Evolutionary conservation across 2,888 invertebrate genomes (phyloP).

Genomic region (Periphyllus acericola): DNA sequence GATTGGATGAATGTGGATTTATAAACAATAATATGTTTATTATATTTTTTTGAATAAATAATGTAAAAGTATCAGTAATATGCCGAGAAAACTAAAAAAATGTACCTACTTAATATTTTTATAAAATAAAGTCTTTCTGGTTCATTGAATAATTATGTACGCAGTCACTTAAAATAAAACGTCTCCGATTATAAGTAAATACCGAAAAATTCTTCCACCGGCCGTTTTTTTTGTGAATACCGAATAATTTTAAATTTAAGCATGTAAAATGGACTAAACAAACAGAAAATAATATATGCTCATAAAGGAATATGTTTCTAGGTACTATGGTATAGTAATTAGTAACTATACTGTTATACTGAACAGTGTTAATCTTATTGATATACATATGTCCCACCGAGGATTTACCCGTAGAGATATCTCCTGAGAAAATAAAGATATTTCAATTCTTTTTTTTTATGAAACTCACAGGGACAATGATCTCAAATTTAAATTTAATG

Average conservation of each 20-base stretch:
- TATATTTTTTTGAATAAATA: not conserved
- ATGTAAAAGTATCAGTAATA: not conserved
- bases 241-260: not conserved
- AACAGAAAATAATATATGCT: too few species aligned
- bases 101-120: not conserved
- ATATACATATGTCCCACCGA: too few species aligned
- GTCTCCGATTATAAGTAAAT: not conserved
- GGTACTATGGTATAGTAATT: too few species aligned
- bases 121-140: constrained; percentile 15
- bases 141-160: constrained; percentile 27
- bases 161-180: not conserved
- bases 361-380: too few species aligned
- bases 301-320: too few species aligned
- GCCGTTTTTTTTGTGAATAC: not conserved
- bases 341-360: too few species aligned
- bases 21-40: not conserved
- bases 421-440: too few species aligned
- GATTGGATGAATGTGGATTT: too few species aligned
- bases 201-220: not conserved
- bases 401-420: too few species aligned
- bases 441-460: too few species aligned
- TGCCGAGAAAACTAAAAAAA: not conserved
- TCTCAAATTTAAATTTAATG: too few species aligned
- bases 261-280: not conserved
- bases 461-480: too few species aligned